Conservation (phyloP, 2,888 invertebrate genomes). For the Alloplasta piceator region DNA sequence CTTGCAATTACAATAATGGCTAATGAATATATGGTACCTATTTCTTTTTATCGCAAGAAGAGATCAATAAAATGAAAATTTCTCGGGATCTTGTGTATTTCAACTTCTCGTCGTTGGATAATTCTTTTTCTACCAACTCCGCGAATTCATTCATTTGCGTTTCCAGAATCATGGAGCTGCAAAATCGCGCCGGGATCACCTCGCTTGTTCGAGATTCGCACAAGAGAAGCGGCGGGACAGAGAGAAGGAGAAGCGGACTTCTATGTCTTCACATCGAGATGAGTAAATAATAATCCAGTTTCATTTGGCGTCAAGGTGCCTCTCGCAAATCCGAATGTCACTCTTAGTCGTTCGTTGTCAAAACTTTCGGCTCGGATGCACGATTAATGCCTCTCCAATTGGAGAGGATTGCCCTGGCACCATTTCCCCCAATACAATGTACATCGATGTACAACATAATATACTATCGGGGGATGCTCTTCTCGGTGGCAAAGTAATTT, state of each 20-base stretch:
- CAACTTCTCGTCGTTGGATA: not conserved
- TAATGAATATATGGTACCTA: not conserved
- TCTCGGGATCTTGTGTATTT: not conserved
- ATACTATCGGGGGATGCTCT: too few relatives aligned
- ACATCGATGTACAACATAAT: not conserved
- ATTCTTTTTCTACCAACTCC: not conserved
- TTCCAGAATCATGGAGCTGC: slow-evolving; percentile 8
- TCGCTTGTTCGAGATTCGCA: not conserved
- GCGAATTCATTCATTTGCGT: slow-evolving; percentile 13
- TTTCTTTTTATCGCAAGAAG: not conserved
- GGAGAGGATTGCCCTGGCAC: slow-evolving; percentile 30
- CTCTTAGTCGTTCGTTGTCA: slow-evolving; percentile 38
- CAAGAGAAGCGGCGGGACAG: not conserved
- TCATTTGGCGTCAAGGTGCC: slow-evolving; percentile 18
- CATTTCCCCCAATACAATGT: not conserved
- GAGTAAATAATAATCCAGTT: slow-evolving; percentile 62
- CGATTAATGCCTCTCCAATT: slow-evolving; percentile 46
- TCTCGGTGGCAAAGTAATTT: too few relatives aligned
- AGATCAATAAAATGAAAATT: not conserved
- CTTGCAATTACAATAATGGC: not conserved
- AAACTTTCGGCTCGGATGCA: slow-evolving; percentile 49
- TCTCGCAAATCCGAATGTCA: slow-evolving; percentile 30
- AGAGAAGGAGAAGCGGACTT: not conserved
- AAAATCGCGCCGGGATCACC: slow-evolving; percentile 7
- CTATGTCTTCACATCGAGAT: slow-evolving; percentile 39